These are phyloP conservation scores for Myiopsitta monachus DNA, from an alignment of 2,113 vertebrate genomes.

Conservation along the genomic window DNA sequence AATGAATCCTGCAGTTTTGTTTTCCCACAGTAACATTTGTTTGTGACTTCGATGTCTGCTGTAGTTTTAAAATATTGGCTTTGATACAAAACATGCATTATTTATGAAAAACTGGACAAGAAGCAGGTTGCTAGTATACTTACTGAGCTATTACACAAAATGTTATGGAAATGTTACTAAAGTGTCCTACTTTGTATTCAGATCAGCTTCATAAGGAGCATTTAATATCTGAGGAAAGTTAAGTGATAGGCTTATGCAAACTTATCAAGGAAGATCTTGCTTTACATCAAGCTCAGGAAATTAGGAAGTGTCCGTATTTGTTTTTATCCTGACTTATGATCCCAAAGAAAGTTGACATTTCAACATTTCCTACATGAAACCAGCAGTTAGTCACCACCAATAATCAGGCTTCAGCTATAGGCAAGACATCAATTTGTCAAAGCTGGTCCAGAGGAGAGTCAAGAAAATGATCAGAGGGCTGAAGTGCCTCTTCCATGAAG, in stretches of 20 bases:
- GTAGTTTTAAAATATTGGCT: conserved; percentile 16
- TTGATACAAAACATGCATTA: neutral
- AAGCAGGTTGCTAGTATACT: neutral
- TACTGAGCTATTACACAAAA: neutral
- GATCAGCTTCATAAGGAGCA: neutral
- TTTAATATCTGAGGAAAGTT: neutral
- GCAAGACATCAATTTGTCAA: neutral
- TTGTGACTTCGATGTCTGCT: conserved; percentile 20
- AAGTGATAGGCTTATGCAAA: neutral
- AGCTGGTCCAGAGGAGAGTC: neutral
- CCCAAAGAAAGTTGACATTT: neutral
- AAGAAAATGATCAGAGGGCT: fast-evolving
- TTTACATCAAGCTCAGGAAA: neutral
- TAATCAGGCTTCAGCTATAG: neutral
- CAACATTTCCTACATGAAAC: neutral
- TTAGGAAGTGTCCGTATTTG: neutral
- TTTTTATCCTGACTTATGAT: neutral
- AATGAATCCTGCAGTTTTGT: conserved; percentile 6
- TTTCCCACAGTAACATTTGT: conserved; percentile 22
- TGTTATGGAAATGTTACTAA: neutral
- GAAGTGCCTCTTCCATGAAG: fast-evolving
- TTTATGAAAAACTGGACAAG: conserved; percentile 15
- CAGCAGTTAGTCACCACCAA: neutral
- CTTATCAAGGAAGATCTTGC: neutral
- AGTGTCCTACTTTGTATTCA: neutral